Percentiles rank a stretch among this genome's conserved stretches.
These are phyloP conservation scores for Mythimna vitellina DNA, from an alignment of 2,888 invertebrate species.

Conservation along the genomic window DNA sequence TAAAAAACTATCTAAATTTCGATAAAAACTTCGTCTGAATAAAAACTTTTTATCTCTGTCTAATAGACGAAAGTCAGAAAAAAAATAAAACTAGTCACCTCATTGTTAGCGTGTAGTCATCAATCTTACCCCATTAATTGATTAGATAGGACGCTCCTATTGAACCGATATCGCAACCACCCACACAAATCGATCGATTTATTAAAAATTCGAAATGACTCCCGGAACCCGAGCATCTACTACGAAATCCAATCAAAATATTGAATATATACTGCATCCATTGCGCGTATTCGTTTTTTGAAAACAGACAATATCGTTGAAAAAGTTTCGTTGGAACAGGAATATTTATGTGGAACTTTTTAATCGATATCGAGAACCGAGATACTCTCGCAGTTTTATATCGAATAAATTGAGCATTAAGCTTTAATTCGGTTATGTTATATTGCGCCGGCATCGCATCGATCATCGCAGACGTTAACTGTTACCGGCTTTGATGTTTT, in stretches of 20 bases:
- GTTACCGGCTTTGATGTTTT: constrained; percentile 78
- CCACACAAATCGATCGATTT: constrained; percentile 70
- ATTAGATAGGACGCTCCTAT: constrained; percentile 82
- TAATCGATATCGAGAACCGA: constrained; percentile 3
- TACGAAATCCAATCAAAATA: constrained; percentile 28
- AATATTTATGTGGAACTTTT: constrained; percentile 20
- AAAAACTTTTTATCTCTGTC: constrained; percentile 70
- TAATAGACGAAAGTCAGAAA: constrained; percentile 50
- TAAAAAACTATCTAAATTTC: constrained; percentile 49
- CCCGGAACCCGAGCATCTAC: constrained; percentile 37
- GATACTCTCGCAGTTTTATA: constrained; percentile 39
- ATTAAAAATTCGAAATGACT: constrained; percentile 49
- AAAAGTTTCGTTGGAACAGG: constrained; percentile 38
- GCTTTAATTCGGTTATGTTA: constrained; percentile 68
- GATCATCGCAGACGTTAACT: constrained; percentile 77
- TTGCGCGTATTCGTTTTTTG: constrained; percentile 34
- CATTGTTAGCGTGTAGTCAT: constrained; percentile 79
- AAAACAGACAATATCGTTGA: neutral
- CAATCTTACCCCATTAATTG: constrained; percentile 85
- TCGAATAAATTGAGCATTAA: constrained; percentile 68
- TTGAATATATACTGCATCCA: constrained; percentile 23
- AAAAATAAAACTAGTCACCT: constrained; percentile 75
- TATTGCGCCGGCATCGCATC: constrained; percentile 75
- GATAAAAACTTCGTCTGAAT: constrained; percentile 51
- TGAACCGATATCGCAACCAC: constrained; percentile 78